Evolutionary conservation across 1,140 invertebrate genomes (phyloP).

Genomic region (Scaptomyza pallida): DNA sequence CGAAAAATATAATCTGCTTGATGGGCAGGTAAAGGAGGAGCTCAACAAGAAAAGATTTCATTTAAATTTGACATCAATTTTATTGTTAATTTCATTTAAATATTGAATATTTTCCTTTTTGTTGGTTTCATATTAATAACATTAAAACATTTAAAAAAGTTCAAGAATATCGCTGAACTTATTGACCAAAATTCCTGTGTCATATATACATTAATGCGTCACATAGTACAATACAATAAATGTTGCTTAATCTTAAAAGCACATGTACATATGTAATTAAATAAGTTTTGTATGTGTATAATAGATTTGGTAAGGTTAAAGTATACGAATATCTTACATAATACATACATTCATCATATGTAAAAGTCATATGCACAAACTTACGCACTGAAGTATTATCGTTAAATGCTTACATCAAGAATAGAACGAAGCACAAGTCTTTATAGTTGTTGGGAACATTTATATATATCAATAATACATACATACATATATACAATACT

Average conservation of each 20-base stretch:
- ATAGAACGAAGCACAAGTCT: conserved; percentile 82
- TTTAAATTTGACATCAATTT: conserved; percentile 68
- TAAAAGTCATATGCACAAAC: conserved; percentile 55
- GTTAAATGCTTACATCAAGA: conserved; percentile 74
- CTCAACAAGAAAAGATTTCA: neutral
- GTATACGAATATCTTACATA: conserved; percentile 30
- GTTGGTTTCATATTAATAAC: conserved; percentile 52
- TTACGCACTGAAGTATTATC: conserved; percentile 61
- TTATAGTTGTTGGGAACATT: conserved; percentile 79
- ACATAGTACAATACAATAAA: conserved; percentile 38
- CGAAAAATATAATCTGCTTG: too few relatives aligned
- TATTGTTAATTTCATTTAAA: conserved; percentile 70
- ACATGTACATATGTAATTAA: conserved; percentile 19
- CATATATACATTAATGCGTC: conserved; percentile 26
- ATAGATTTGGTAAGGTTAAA: conserved; percentile 25
- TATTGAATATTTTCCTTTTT: conserved; percentile 58
- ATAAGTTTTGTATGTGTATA: neutral
- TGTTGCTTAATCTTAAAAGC: conserved; percentile 34
- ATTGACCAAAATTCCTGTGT: conserved; percentile 25
- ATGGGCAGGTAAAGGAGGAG: too few relatives aligned
- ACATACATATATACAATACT: conserved; percentile 53
- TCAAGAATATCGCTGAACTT: conserved; percentile 36
- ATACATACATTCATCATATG: conserved; percentile 40
- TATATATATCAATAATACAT: conserved; percentile 55
- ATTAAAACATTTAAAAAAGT: conserved; percentile 56